Evolutionary conservation across 2,113 vertebrate species (phyloP), one percentile per base, ranked within the genome.

Genomic region (Lophius piscatorius): DNA sequence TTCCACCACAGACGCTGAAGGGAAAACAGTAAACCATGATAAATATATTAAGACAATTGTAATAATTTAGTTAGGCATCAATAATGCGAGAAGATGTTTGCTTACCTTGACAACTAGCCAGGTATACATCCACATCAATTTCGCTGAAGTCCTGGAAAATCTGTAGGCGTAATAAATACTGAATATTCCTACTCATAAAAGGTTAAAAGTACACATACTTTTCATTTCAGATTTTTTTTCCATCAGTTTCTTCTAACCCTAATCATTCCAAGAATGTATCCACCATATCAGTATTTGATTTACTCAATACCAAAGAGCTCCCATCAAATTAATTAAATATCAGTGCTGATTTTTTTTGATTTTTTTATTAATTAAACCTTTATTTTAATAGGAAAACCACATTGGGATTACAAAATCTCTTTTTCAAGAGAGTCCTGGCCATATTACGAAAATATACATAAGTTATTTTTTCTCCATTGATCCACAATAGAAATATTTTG

Each of bases 71-170:
- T 4, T 13, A 26, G 39, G 24, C 2, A 1, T 47, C 8, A 8
- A 34, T 4, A 7, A 58, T 6, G 12, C 6, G 3, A 56, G n/a
- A 23, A 22, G 9, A 9, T 22, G 9, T 35, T 48, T 9, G 70
- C 88, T 82, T 72, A 94, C 93, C 65, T 47, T 93, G 93, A 82
- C 92, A 93, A 13, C 90, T 89, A 59, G 90, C 81, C 26, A 94
- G 45, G 74, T 92, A 93, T 54, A 94, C 91, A 0, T 95, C 89
- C 39, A 98, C 92, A 83, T 97, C 94, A 48, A 98, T 93, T 74
- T 96, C 95, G 51, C 22, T 90, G 89, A 96, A 98, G 84, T 97
- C 94, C 2, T 63, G 89, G 82, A 96, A 94, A 89, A 97, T 95
- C 97, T 99, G 90, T 49, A n/a, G n/a, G n/a, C n/a, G n/a, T 21